Conservation (phyloP, 2,888 invertebrate genomes). For the Anoncus sp. region DNA sequence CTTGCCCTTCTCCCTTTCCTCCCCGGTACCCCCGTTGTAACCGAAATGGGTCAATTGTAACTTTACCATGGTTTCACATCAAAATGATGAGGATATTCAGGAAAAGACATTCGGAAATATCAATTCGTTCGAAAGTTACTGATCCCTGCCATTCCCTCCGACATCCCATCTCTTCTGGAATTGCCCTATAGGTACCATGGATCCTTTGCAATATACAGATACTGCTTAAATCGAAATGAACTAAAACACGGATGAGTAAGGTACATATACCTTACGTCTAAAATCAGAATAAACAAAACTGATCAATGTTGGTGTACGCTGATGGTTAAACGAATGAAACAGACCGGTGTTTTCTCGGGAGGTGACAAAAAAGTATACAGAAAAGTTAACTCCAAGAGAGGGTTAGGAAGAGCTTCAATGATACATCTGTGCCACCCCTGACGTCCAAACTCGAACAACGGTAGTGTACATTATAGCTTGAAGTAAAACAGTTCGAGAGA, state of each 20-base stretch:
- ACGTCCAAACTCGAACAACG: slow-evolving; percentile 7
- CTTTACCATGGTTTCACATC: no score
- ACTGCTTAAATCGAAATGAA: no score
- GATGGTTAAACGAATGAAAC: slow-evolving; percentile 21
- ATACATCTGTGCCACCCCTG: slow-evolving; percentile 32
- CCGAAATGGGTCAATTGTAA: no score
- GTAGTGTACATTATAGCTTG: slow-evolving; percentile 10
- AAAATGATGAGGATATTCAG: no score
- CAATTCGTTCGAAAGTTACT: no score
- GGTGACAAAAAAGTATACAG: slow-evolving; percentile 40
- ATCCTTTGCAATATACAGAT: no score
- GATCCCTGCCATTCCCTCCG: no score
- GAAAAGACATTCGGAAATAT: no score
- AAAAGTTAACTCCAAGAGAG: slow-evolving; percentile 18
- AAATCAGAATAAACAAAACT: background rate
- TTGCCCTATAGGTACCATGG: no score
- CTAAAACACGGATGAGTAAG: background rate
- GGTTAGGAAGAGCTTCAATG: slow-evolving; percentile 5
- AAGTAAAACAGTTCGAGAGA: slow-evolving; percentile 46
- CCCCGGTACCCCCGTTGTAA: no score
- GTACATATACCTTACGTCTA: background rate
- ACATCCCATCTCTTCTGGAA: no score
- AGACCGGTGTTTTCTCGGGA: background rate
- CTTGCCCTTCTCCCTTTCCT: no score
- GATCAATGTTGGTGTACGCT: background rate